phyloP scores from a whole-genome alignment of 2,888 invertebrate species.

The Acrobasis consociella region DNA sequence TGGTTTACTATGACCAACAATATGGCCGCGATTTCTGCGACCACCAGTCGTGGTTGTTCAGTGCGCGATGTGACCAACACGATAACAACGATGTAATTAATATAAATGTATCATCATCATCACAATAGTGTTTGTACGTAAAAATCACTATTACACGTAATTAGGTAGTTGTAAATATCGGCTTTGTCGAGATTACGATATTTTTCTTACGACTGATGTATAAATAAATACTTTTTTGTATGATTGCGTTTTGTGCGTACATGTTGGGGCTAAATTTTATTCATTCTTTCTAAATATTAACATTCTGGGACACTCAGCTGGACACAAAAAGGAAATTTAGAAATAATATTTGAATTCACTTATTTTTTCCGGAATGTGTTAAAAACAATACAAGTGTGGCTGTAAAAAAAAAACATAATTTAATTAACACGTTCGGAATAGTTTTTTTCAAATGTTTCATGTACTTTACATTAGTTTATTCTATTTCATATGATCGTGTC shows the following conservation, averaged over 20 bases:
- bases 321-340: no score
- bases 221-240: slow-evolving; percentile 55
- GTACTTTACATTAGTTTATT: no score
- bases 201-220: slow-evolving; percentile 72
- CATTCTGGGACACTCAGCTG: no score
- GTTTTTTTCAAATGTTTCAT: no score
- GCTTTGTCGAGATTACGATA: slow-evolving; percentile 48
- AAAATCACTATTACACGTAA: slow-evolving; percentile 38
- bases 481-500: no score
- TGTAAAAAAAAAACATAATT: no score
- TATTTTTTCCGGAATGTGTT: no score
- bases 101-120: slow-evolving; percentile 29
- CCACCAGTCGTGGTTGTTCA: background rate
- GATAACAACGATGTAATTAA: slow-evolving; percentile 30
- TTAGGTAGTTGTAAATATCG: slow-evolving; percentile 46
- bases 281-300: background rate
- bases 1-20: no score
- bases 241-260: slow-evolving; percentile 56
- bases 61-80: background rate
- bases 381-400: no score
- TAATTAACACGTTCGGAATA: no score
- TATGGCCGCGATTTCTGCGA: no score
- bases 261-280: slow-evolving; percentile 45
- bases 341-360: no score
- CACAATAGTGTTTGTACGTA: slow-evolving; percentile 30